Conservation (phyloP, 2,888 invertebrate species). For the Lysandra bellargus region DNA sequence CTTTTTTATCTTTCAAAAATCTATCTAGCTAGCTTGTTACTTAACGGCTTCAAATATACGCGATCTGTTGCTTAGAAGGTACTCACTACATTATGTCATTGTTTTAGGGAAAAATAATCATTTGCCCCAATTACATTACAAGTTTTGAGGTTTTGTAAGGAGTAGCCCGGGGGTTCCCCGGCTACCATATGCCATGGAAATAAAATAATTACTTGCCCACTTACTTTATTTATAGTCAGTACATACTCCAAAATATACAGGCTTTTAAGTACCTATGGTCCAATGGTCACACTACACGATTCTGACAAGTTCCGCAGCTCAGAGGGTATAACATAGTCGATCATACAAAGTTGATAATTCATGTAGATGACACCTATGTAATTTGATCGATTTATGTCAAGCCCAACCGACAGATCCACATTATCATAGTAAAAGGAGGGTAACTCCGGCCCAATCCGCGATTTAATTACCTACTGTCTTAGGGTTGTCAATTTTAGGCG, state of each 20-base stretch:
- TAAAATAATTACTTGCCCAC: constrained; percentile 6
- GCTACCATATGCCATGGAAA: constrained; percentile 44
- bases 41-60: no score
- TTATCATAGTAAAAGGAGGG: no score
- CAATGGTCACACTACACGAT: background rate
- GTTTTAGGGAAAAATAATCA: background rate
- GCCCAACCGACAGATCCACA: no score
- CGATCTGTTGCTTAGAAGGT: no score
- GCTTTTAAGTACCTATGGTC: background rate
- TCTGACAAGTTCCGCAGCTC: background rate
- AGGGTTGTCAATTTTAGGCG: no score
- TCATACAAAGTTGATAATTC: no score
- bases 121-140: background rate
- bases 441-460: no score
- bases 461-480: no score
- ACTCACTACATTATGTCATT: background rate
- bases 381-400: background rate
- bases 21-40: no score
- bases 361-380: background rate
- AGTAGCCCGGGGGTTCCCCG: constrained; percentile 43
- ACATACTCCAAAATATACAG: background rate
- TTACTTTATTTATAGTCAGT: background rate
- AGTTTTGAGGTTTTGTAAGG: constrained; percentile 37
- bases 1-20: no score
- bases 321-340: no score